Conservation (phyloP, 2,888 invertebrate species). For the Dryadula phaetusa region DNA sequence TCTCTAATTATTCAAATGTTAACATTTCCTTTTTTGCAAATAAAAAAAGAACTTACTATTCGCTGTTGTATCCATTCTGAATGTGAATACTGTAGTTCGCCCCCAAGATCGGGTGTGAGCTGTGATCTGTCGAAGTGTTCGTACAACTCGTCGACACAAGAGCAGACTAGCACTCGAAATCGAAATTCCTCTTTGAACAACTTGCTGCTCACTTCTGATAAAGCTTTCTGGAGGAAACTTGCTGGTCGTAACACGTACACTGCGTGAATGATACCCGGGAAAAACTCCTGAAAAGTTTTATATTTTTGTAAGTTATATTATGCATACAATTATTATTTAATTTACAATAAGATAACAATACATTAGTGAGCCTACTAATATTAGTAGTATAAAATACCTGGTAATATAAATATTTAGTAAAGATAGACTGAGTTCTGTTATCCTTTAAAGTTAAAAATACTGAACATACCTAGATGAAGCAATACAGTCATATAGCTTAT, state of each 20-base stretch:
- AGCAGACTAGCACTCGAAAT: conserved; percentile 94
- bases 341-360: too few relatives aligned
- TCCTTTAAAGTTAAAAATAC: too few relatives aligned
- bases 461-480: too few relatives aligned
- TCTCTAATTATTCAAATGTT: too few relatives aligned
- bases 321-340: too few relatives aligned
- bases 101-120: conserved; percentile 95
- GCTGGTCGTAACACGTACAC: conserved; percentile 97
- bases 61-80: conserved; percentile 98
- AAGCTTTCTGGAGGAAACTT: conserved; percentile 97
- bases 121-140: conserved; percentile 93
- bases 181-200: conserved; percentile 96
- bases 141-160: conserved; percentile 92
- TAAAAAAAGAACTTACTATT: conserved; percentile 87
- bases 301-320: not conserved
- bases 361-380: too few relatives aligned
- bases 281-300: conserved; percentile 89
- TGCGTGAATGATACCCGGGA: conserved; percentile 96
- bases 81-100: conserved; percentile 94
- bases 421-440: too few relatives aligned
- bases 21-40: not conserved
- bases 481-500: too few relatives aligned
- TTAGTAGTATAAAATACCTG: too few relatives aligned
- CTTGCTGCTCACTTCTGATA: conserved; percentile 97
- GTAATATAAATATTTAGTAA: too few relatives aligned